phyloP scores from a whole-genome alignment of 2,113 vertebrate genomes.

The Brachyhypopomus occidentalis region DNA sequence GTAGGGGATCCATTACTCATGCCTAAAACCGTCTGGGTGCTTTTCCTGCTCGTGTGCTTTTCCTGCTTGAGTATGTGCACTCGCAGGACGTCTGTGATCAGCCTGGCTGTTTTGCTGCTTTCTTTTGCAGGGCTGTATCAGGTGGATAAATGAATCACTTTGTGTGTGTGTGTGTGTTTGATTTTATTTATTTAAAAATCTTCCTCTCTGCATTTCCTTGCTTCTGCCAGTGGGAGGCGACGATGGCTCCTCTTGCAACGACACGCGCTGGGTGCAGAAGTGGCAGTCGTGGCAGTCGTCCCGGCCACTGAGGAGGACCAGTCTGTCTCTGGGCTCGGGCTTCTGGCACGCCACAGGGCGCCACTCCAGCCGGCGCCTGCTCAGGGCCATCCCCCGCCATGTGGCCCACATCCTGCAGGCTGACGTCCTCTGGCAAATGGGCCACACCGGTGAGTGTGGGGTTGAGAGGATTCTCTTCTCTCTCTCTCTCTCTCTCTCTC shows the following conservation, averaged over 20 bases:
- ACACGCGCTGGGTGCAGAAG: slow-evolving; percentile 87
- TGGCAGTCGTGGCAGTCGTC: slow-evolving; percentile 99
- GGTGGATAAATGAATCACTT: no score
- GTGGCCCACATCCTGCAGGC: slow-evolving; percentile 97
- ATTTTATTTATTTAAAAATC: not conserved
- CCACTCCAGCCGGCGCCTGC: slow-evolving; percentile 90
- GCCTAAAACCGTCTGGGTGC: not conserved
- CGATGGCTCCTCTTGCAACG: slow-evolving; percentile 75
- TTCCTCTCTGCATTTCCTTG: not conserved
- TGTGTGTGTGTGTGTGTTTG: no score
- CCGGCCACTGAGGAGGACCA: slow-evolving; percentile 87
- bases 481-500: no score
- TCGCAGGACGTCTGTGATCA: not conserved
- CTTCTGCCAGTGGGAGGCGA: slow-evolving; percentile 67
- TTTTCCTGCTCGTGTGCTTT: no score
- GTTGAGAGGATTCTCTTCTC: no score
- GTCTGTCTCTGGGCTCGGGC: slow-evolving; percentile 89
- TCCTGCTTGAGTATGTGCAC: not conserved
- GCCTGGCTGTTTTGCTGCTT: no score
- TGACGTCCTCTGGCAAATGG: slow-evolving; percentile 98
- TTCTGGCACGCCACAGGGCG: slow-evolving; percentile 98
- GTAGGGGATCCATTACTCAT: not conserved
- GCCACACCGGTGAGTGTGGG: slow-evolving; percentile 83
- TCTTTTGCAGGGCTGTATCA: no score
- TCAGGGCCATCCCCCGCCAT: slow-evolving; percentile 94